Evolutionary conservation across 2,113 vertebrate species (phyloP), one percentile per base, ranked within the genome.

Genomic region (Meriones unguiculatus): DNA sequence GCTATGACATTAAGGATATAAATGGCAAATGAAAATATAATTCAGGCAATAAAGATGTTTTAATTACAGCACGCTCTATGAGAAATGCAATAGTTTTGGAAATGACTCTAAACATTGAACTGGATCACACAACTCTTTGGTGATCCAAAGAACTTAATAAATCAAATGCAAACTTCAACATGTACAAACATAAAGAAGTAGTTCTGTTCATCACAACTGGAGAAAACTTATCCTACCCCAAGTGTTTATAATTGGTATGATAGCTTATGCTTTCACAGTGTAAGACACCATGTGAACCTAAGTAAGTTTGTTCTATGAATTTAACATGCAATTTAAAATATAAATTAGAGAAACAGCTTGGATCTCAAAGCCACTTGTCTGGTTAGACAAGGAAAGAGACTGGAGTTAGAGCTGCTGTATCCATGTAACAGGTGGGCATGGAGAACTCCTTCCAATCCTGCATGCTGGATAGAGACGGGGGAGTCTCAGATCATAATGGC

Each of bases 131-230:
- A 62, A 59, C 92, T 54, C 15, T 85, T 94, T 87, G 90, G 75
- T 94, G 13, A 54, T 50, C 90, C 30, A 94, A 96, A 50, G 30
- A 90, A 54, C 46, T 32, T 96, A 95, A 95, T 97, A 96, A 90
- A 73, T 65, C 13, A 76, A 95, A 73, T 35, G 95, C 90, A 89
- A 94, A n/a, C 7, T 78, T 81, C 5, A 17, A 38, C 97, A 38
- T 85, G 78, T 64, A 0, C 93, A 91, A 85, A 54, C 50, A 81
- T 41, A 90, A 38, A 95, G 32, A 86, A 87, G 75, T 69, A 11
- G 12, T 67, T 69, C 76, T 67, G 65, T 89, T 77, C 92, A 75
- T 94, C 80, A 93, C 75, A 88, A 14, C 75, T 67, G 94, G 41
- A 89, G 32, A 72, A 28, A 41, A 41, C 20, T 14, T 22, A 54